Percentiles rank a stretch among this genome's conserved stretches.
These are phyloP conservation scores for Numenius arquata DNA, from an alignment of 2,113 vertebrate genomes.

Conservation along the genomic window DNA sequence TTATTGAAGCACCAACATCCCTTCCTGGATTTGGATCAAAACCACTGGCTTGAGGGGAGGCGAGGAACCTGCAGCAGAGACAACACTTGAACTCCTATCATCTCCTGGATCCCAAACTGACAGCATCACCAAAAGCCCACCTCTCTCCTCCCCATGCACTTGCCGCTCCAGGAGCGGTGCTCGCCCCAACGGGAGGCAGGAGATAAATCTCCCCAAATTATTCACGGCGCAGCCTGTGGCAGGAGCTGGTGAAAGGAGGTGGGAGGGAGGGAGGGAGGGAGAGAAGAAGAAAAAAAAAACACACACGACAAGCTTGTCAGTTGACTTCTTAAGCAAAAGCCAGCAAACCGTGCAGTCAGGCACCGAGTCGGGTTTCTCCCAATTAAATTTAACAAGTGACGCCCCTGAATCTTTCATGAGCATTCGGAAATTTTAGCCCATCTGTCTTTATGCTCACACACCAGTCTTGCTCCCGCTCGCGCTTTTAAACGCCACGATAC, in stretches of 20 bases:
- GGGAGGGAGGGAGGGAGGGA: neutral
- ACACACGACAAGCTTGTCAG: slow-evolving; percentile 64
- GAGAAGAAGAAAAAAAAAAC: neutral
- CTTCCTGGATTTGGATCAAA: neutral
- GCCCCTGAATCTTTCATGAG: slow-evolving; percentile 77
- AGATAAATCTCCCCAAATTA: neutral
- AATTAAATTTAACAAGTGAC: slow-evolving; percentile 79
- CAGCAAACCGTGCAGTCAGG: slow-evolving; percentile 58
- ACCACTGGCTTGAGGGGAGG: neutral
- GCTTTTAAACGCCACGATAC: neutral
- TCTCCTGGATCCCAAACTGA: neutral
- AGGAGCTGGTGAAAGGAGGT: neutral
- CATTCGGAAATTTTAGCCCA: slow-evolving; percentile 53
- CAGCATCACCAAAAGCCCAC: neutral
- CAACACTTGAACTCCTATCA: neutral
- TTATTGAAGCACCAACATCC: neutral
- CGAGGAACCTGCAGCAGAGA: neutral
- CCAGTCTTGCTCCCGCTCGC: neutral
- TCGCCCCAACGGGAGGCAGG: neutral
- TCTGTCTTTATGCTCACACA: slow-evolving; percentile 27
- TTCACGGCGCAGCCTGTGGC: neutral
- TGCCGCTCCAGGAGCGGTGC: accelerated
- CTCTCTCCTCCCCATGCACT: neutral
- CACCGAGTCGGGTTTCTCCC: slow-evolving; percentile 65
- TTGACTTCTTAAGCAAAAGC: slow-evolving; percentile 67